Base-by-base conservation (phyloP, 2,797 vertebrate species). In the Cyclura pinguis region DNA sequence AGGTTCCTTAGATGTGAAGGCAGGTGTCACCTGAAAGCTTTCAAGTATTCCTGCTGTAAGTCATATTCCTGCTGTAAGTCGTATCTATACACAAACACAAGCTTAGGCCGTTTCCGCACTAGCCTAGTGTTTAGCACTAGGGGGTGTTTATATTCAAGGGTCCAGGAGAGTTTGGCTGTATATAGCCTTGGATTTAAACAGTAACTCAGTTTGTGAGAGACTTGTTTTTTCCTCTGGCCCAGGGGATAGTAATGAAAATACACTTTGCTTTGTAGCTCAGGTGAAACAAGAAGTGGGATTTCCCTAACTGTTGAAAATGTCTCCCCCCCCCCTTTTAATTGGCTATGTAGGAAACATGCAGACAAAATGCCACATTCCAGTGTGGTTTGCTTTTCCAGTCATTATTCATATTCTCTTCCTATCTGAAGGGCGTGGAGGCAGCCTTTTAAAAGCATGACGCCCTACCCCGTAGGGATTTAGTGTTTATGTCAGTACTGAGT, bases 341-440 rank as follows among this genome's bases (percentile, higher is more conserved):
- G 22, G 22, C 87, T 29, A 8, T 20, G 32, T 82, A 69, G 57
- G 78, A 86, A 89, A 77, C 72, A 20, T 55, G 80, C 47, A 55
- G 55, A 83, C 59, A 83, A 84, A 78, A 87, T 35, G 80, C 64
- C 80, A 85, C 85, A 78, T 91, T 90, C 74, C 87, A 35, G 90
- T 6, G 24, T 52, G 64, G 81, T 83, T 89, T 74, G 80, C 62
- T 84, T 38, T 80, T 55, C n/a, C 84, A 80, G 77, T 10, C 22
- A 84, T 47, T 38, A 80, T 78, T 42, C 22, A 2, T 1, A 2
- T 73, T 62, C 67, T 52, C 72, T 69, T 38, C 85, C 67, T 81
- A 72, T 22, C 57, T 6, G 76, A 85, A 85, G 92, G 93, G 93
- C 80, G 87, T 88, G 83, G 78, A 88, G 80, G 59, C 86, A 18